Base-by-base conservation (phyloP, 2,797 vertebrate genomes). In the Intellagama lesueurii region DNA sequence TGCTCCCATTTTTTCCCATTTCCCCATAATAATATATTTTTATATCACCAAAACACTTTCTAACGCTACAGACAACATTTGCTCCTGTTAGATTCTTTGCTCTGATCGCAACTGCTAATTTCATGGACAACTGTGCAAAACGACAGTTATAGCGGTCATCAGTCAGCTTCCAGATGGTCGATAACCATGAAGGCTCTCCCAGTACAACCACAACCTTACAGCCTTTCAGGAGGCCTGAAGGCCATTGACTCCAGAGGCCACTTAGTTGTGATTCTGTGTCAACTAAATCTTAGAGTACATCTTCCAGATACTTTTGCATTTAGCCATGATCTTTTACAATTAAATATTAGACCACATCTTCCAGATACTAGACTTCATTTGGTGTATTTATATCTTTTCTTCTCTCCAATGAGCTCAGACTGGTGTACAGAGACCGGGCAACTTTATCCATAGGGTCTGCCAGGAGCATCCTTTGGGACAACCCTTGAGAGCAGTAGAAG, bases 71-170 rank as follows among this genome's bases (percentile, higher is more conserved):
- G 30, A 17, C 78, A 81, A 49, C 78, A 82, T 60, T 66, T 75
- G 35, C 56, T 76, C 64, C 70, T 47, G 3, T 88, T 77, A 6
- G 52, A 68, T 49, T 83, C 72, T 49, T 22, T 68, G 56, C 70
- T 83, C 72, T 64, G 17, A 64, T 76, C 80, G 28, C 80, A 35
- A 52, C n/a, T 28, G 28, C 81, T 88, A 83, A 88, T 88, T 77
- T 83, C 72, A 77, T 28, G 56, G 87, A 88, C 72, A 88, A 88
- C 87, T 88, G 80, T 88, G 87, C 70, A 88, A 76, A 77, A 49
- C 6, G 30, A 35, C 80, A 17, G 76, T 88, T 68, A 68, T 7
- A 11, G 87, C 7, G 4, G 56, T 72, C 60, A 77, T 76, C 80
- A 47, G 79, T 64, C 79, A 68, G 66, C 49, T 87, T 83, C 79